These are phyloP conservation scores for Pantherophis vulpinus DNA, from an alignment of 2,797 vertebrate species.

Conservation along the genomic window DNA sequence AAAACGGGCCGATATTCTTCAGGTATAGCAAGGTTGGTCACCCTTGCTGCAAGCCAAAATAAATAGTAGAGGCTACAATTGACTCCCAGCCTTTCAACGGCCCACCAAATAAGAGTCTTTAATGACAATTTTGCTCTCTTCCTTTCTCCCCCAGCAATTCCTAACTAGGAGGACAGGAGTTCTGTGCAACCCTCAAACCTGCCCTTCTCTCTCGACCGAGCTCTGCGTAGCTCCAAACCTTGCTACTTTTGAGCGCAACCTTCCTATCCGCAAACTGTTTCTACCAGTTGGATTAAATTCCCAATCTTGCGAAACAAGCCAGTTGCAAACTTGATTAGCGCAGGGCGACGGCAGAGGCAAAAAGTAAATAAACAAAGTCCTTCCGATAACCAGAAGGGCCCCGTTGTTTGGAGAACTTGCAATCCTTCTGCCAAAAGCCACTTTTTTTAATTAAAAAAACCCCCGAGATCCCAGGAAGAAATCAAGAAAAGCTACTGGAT, in stretches of 20 bases:
- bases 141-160: background rate
- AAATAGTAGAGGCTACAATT: too few relatives aligned
- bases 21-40: too few relatives aligned
- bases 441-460: background rate
- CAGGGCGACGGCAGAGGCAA: background rate
- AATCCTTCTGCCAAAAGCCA: background rate
- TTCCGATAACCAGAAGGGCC: background rate
- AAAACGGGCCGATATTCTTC: background rate
- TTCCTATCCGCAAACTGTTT: background rate
- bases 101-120: background rate
- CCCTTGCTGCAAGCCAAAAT: background rate
- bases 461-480: background rate
- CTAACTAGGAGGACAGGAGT: background rate
- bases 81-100: accelerated
- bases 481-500: background rate
- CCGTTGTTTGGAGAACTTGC: background rate
- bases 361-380: background rate
- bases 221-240: background rate
- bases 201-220: background rate
- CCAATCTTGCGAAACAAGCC: background rate
- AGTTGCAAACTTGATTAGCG: background rate
- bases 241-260: background rate
- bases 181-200: background rate
- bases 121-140: background rate
- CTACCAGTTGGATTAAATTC: background rate